A percentile compares a stretch with the other conserved stretches of the same genome.
phyloP scores from a whole-genome alignment of 1,140 invertebrate genomes.

The Microplitis demolitor region DNA sequence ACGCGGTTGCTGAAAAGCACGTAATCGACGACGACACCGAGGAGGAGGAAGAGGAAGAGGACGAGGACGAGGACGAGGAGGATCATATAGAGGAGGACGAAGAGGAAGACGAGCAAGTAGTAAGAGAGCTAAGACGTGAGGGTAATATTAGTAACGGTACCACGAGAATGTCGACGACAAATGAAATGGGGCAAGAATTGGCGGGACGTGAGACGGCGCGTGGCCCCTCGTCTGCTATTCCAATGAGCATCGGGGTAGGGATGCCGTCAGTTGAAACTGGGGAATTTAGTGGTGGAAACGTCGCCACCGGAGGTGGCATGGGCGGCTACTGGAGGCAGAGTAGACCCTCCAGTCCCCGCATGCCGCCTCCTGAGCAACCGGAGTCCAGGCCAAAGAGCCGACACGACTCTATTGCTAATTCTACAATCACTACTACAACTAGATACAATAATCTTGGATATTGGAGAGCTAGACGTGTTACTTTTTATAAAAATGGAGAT shows the following conservation, averaged over 20 bases:
- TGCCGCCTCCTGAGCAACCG: slow-evolving; percentile 63
- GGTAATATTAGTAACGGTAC: slow-evolving; percentile 32
- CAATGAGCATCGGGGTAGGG: slow-evolving; percentile 28
- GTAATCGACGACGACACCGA: slow-evolving; percentile 34
- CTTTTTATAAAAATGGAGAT: slow-evolving; percentile 93
- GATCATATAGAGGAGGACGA: slow-evolving; percentile 37
- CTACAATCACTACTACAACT: slow-evolving; percentile 48
- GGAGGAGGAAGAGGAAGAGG: slow-evolving; percentile 36
- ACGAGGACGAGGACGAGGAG: slow-evolving; percentile 37
- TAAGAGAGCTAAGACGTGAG: slow-evolving; percentile 20
- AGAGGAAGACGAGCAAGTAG: slow-evolving; percentile 31
- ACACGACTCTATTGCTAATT: slow-evolving; percentile 51
- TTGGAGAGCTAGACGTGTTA: slow-evolving; percentile 83
- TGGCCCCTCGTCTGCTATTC: slow-evolving; percentile 30
- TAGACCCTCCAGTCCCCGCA: slow-evolving; percentile 63
- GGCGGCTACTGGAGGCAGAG: slow-evolving; percentile 66
- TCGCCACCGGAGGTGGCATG: slow-evolving; percentile 55
- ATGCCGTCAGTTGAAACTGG: slow-evolving; percentile 45
- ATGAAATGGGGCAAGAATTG: slow-evolving; percentile 36
- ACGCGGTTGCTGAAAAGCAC: slow-evolving; percentile 39
- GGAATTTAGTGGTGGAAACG: slow-evolving; percentile 53
- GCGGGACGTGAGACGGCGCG: slow-evolving; percentile 38
- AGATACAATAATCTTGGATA: slow-evolving; percentile 82
- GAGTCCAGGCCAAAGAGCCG: slow-evolving; percentile 60
- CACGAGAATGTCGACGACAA: slow-evolving; percentile 2